phyloP scores from a whole-genome alignment of 1,140 invertebrate species.

The Listronotus bonariensis region DNA sequence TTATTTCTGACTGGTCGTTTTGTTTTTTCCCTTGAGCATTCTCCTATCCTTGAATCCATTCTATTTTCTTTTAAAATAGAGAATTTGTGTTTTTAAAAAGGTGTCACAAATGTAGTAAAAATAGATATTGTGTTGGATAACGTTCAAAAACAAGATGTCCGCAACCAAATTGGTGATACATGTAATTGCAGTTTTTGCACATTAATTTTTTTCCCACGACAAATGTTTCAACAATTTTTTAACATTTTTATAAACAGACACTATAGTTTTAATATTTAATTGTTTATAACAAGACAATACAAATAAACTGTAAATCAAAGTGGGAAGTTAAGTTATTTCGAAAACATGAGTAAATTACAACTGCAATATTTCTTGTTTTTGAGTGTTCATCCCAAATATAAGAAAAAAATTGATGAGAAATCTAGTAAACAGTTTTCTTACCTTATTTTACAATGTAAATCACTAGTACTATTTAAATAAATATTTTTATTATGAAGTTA shows the following conservation, averaged over 20 bases:
- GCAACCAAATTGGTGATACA: constrained; percentile 40
- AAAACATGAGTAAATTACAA: constrained; percentile 27
- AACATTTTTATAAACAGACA: background rate
- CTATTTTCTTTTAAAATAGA: constrained; percentile 42
- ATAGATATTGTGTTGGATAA: constrained; percentile 54
- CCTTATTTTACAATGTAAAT: constrained; percentile 3
- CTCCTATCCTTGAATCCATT: constrained; percentile 48
- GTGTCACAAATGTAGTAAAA: constrained; percentile 50
- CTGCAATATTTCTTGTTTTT: constrained; percentile 22
- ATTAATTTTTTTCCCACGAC: background rate
- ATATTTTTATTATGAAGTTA: constrained; percentile 27
- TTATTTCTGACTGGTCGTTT: constrained; percentile 52
- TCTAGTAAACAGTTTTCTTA: constrained; percentile 10
- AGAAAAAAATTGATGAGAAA: background rate
- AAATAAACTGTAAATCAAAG: constrained; percentile 16
- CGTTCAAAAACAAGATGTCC: constrained; percentile 54
- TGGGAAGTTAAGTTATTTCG: background rate
- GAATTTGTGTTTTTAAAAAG: constrained; percentile 27
- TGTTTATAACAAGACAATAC: background rate
- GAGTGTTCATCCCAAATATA: constrained; percentile 8
- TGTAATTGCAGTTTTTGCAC: constrained; percentile 37
- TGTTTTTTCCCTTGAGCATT: constrained; percentile 43
- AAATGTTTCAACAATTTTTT: constrained; percentile 1
- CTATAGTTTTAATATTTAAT: background rate
- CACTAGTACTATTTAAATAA: constrained; percentile 13